These are phyloP conservation scores for Diarsia brunnea DNA, from an alignment of 2,888 invertebrate genomes.

Conservation along the genomic window DNA sequence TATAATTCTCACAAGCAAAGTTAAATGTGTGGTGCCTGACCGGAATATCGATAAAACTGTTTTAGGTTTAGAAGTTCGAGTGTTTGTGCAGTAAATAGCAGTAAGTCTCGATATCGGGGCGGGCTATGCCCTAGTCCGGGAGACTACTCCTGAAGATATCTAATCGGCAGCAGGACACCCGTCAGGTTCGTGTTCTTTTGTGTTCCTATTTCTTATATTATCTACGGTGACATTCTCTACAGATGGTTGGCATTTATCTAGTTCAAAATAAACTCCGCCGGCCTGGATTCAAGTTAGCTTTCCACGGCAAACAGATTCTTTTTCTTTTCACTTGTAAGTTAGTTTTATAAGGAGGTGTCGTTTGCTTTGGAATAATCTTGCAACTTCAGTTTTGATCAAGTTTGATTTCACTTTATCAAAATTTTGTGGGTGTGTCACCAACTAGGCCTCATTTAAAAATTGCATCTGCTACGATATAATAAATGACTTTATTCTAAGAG, in stretches of 20 bases:
- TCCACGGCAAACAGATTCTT: constrained; percentile 13
- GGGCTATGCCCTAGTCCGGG: constrained; percentile 59
- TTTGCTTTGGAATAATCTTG: not conserved
- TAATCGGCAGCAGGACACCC: constrained; percentile 55
- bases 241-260: constrained; percentile 32
- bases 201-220: constrained; percentile 7
- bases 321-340: not conserved
- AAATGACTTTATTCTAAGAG: not conserved
- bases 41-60: constrained; percentile 50
- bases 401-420: not conserved
- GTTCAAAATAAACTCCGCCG: constrained; percentile 30
- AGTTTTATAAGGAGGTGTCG: not conserved
- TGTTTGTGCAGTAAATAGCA: constrained; percentile 49
- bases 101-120: constrained; percentile 31
- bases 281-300: constrained; percentile 20
- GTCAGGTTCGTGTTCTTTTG: constrained; percentile 51
- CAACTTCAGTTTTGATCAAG: not conserved
- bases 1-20: constrained; percentile 50
- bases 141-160: constrained; percentile 39
- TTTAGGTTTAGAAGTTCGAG: constrained; percentile 50
- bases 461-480: not conserved
- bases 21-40: constrained; percentile 52
- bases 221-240: constrained; percentile 2
- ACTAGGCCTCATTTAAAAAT: not conserved
- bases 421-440: not conserved